These are phyloP conservation scores for Coilia nasus DNA, from an alignment of 2,797 vertebrate genomes.

Conservation along the genomic window DNA sequence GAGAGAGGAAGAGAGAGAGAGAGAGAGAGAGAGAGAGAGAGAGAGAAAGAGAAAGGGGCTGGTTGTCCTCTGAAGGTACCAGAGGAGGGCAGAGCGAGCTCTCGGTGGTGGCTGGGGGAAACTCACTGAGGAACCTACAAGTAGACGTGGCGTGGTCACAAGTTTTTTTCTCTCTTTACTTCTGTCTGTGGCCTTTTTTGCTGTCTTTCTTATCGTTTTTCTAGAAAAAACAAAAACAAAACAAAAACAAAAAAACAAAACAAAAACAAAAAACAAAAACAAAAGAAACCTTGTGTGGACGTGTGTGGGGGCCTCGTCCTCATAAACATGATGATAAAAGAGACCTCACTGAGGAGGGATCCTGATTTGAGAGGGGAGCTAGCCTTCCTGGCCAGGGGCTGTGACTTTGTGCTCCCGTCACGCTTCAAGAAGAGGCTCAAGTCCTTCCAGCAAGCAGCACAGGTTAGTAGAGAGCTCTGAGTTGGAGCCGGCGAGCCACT, in stretches of 20 bases:
- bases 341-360: slow-evolving; percentile 92
- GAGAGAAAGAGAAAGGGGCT: slow-evolving; percentile 21
- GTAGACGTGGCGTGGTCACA: slow-evolving; percentile 41
- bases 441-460: slow-evolving; percentile 95
- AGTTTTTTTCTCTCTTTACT: slow-evolving; percentile 34
- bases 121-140: slow-evolving; percentile 43
- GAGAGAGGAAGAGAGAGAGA: slow-evolving; percentile 19
- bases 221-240: not conserved
- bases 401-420: slow-evolving; percentile 98
- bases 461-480: slow-evolving; percentile 82
- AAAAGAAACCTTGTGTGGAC: slow-evolving; percentile 50
- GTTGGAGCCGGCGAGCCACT: slow-evolving; percentile 28
- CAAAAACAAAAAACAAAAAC: not conserved
- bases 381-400: slow-evolving; percentile 95
- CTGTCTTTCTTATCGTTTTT: slow-evolving; percentile 34
- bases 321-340: slow-evolving; percentile 96
- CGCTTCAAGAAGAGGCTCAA: slow-evolving; percentile 98
- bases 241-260: not conserved
- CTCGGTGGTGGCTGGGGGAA: slow-evolving; percentile 32
- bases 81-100: slow-evolving; percentile 38
- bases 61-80: slow-evolving; percentile 30
- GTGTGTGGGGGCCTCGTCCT: slow-evolving; percentile 46
- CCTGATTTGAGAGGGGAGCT: slow-evolving; percentile 97
- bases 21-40: not conserved
- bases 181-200: slow-evolving; percentile 5